Base-by-base conservation (phyloP, 2,888 invertebrate species). In the Hemaris fuciformis region DNA sequence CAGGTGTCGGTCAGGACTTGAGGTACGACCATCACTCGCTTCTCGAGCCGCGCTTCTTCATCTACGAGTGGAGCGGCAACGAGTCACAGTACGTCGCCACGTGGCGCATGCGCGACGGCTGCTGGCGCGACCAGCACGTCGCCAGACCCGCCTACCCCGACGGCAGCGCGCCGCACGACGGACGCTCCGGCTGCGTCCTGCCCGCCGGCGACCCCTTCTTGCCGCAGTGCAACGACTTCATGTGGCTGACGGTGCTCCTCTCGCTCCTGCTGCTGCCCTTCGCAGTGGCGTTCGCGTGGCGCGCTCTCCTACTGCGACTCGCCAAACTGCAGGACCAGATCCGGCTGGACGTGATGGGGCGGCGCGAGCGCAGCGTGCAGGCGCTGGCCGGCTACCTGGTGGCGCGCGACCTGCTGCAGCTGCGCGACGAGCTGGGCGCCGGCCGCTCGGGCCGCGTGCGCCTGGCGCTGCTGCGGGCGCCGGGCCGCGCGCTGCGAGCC, bases 181-280 rank as follows among this genome's bases (percentile, higher is more conserved):
- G 75, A 42, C 34, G 67, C 2, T 4, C 60, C 13, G 23, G 62
- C 31, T 68, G 70, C 48, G 22, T 60, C 3, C 46, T 62, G 41
- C 27, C 22, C 18, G 64, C 67, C 10, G 80, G 79, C 10, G 93
- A 95, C 69, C 70, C 80, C 27, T 93, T 93, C 18, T 79, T 82
- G 0, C 94, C 96, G 18, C 79, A 77, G 0, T 97, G 97, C 96
- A 86, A 95, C 58, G 95, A 95, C 0, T 67, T 43, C 13, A n/a
- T 60, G 3, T 34, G 8, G 95, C 0, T 92, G 91, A 38, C 46
- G 13, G 25, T 42, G 31, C 20, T 62, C 15, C 25, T 61, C 13
- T 62, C 59, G 5, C 65, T 65, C 45, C 46, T 73, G 41, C 70
- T 78, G 13, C 68, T 67, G 72, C 13, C 66, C 62, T 18, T 67